Evolutionary conservation across 2,797 vertebrate species (phyloP).

Genomic region (Fringilla coelebs): DNA sequence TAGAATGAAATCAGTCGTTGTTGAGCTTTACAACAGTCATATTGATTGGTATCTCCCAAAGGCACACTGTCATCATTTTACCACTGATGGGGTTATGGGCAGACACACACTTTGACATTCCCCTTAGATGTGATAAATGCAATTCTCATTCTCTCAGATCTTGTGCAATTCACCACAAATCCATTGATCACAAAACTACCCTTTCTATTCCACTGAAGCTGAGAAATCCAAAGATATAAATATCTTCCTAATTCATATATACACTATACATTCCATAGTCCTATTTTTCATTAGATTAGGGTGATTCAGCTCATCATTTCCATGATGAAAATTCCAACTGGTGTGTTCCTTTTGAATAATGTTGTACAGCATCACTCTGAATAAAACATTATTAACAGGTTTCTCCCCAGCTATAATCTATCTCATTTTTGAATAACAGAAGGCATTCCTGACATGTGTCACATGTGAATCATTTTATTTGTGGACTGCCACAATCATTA

Average conservation of each 20-base stretch:
- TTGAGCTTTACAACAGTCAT: background rate
- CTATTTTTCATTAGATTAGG: background rate
- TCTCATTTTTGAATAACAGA: background rate
- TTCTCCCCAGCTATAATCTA: background rate
- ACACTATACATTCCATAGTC: background rate
- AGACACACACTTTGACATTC: conserved; percentile 12
- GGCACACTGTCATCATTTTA: conserved; percentile 29
- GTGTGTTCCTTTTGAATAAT: background rate
- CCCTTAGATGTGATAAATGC: conserved; percentile 24
- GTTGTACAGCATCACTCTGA: background rate
- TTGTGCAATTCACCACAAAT: background rate
- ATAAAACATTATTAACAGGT: background rate
- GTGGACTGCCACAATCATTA: background rate
- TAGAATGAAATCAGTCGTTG: background rate
- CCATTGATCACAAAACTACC: background rate
- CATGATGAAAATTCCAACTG: background rate
- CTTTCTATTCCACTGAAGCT: background rate
- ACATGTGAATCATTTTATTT: background rate
- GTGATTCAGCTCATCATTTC: background rate
- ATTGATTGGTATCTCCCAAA: conserved; percentile 36
- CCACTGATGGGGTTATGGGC: conserved; percentile 24
- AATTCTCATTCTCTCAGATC: conserved; percentile 22
- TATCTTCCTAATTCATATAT: background rate
- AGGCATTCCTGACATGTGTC: background rate
- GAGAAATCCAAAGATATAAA: background rate